Evolutionary conservation across 2,797 vertebrate genomes (phyloP).

Genomic region (Margarornis squamiger): DNA sequence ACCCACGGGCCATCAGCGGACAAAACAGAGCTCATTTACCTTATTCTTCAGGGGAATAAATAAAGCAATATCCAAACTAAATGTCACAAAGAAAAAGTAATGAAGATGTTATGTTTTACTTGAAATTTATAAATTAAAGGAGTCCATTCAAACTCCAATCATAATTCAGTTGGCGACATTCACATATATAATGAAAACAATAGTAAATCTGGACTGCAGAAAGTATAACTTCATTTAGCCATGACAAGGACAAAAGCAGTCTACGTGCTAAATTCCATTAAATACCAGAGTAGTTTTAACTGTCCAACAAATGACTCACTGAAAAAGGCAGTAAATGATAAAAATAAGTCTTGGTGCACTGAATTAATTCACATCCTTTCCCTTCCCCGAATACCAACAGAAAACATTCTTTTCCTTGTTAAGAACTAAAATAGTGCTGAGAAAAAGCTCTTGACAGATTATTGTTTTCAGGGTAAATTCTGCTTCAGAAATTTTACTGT

Average conservation of each 20-base stretch:
- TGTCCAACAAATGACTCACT: neutral
- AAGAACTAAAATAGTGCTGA: neutral
- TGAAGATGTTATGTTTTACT: neutral
- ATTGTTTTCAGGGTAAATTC: neutral
- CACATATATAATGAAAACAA: neutral
- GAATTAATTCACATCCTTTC: neutral
- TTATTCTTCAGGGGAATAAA: neutral
- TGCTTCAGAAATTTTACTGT: neutral
- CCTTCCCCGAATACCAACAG: neutral
- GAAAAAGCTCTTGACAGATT: neutral
- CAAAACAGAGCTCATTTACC: neutral
- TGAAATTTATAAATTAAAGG: neutral
- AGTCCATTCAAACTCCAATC: neutral
- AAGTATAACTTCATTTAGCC: neutral
- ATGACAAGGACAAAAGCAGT: neutral
- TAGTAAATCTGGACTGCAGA: neutral
- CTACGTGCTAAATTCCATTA: neutral
- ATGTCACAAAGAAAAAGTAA: neutral
- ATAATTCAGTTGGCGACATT: neutral
- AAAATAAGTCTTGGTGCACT: neutral
- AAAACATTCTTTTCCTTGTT: neutral
- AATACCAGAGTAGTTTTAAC: neutral
- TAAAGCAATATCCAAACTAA: neutral
- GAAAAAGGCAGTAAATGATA: neutral
- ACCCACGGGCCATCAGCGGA: rapidly evolving